Percentiles rank a stretch among this genome's conserved stretches.
These are phyloP conservation scores for Sebastolobus alascanus DNA, from an alignment of 2,797 vertebrate species.

Conservation along the genomic window DNA sequence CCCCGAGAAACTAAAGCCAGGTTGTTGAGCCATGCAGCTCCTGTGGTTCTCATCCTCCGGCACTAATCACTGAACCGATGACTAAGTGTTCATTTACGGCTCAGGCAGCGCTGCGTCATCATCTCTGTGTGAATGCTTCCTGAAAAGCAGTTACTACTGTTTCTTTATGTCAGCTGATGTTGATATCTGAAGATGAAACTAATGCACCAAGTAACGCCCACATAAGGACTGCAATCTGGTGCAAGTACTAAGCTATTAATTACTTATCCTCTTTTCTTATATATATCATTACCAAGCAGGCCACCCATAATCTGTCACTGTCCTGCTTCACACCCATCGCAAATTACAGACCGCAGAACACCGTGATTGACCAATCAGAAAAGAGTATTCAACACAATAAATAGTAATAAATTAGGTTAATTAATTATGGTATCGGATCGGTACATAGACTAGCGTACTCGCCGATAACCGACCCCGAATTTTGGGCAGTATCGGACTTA, in stretches of 20 bases:
- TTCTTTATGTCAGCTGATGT: background rate
- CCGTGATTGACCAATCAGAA: too few relatives aligned
- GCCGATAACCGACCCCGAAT: too few relatives aligned
- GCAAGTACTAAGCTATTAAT: background rate
- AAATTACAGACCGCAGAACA: too few relatives aligned
- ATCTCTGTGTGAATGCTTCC: background rate
- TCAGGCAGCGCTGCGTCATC: background rate
- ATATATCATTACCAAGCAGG: background rate
- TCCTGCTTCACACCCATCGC: background rate
- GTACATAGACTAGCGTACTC: too few relatives aligned
- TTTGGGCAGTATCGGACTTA: too few relatives aligned
- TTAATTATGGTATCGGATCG: too few relatives aligned
- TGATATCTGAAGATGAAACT: background rate
- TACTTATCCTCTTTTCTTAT: background rate
- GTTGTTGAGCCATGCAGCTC: slow-evolving; percentile 27
- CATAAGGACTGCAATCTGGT: background rate
- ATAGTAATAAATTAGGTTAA: too few relatives aligned
- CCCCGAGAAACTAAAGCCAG: slow-evolving; percentile 51
- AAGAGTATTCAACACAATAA: too few relatives aligned
- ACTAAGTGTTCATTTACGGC: slow-evolving; percentile 6
- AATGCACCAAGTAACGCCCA: background rate
- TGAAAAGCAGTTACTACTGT: background rate
- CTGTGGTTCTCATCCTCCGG: slow-evolving; percentile 26
- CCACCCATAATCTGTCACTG: background rate
- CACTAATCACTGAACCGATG: slow-evolving; percentile 28